Evolutionary conservation across 2,888 invertebrate species (phyloP), one percentile per base, ranked within the genome.

Genomic region (Argynnis bischoffii): DNA sequence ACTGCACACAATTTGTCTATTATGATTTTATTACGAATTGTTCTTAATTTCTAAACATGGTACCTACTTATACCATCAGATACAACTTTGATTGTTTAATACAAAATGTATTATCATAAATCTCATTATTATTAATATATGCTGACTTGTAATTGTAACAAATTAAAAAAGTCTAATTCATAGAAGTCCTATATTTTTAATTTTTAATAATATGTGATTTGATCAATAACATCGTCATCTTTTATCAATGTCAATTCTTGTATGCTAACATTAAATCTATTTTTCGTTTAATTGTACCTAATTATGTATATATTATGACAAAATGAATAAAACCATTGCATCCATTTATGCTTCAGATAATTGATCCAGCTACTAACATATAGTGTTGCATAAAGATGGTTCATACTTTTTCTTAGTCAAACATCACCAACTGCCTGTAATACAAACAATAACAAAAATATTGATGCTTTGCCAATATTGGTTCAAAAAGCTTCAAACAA

Each of bases 361-460:
- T 66, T 64, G 83, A 81, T 86, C 87, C 89, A 83, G 85, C 81
- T 84, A 88, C 78, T 81, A 77, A 81, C 80, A 82, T 80, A 81
- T 81, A 82, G 82, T 83, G 85, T 84, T 83, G 81, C 80, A 82
- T 82, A 81, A 80, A 83, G 83, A 83, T 78, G 84, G 83, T 79
- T 81, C 83, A 85, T 82, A 82, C 80, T 86, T 83, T 87, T 86
- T 85, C 84, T 87, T 83, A 82, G 76, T 88, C 81, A 86, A 87
- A 87, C 84, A 87, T 92, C 92, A 92, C 92, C 91, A 92, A 88
- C 91, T 89, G 91, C 92, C 92, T 92, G 92, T 85, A 92, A 92
- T 90, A 82, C 84, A 92, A 92, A 90, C 86, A 90, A 90, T 85
- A 81, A 88, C 70, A 80, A 71, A 77, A 73, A 76, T 76, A 72